These are phyloP conservation scores for Morpho achilles DNA, from an alignment of 2,888 invertebrate species.

Conservation along the genomic window DNA sequence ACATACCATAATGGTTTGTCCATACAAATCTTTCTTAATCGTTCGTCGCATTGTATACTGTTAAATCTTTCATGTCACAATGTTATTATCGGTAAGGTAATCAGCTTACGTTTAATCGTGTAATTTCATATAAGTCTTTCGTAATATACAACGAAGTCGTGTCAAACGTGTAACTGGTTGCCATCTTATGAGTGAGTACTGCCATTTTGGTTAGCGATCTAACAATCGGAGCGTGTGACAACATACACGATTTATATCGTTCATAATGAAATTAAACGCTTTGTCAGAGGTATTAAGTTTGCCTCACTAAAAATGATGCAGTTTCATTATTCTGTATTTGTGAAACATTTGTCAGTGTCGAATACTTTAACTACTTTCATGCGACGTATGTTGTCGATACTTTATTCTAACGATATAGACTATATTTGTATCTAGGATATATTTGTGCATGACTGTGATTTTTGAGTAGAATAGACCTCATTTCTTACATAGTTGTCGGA, in stretches of 20 bases:
- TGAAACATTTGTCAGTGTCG: background rate
- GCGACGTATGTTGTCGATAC: too few relatives aligned
- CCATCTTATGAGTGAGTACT: constrained; percentile 48
- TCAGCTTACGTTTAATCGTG: constrained; percentile 35
- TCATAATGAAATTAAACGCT: constrained; percentile 11
- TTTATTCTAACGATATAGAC: too few relatives aligned
- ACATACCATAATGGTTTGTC: constrained; percentile 12
- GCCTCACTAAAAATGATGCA: background rate
- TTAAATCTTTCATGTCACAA: constrained; percentile 19
- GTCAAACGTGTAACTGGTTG: constrained; percentile 44
- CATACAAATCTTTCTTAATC: constrained; percentile 15
- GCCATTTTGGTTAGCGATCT: constrained; percentile 46
- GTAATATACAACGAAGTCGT: constrained; percentile 40
- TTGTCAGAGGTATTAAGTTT: constrained; percentile 1
- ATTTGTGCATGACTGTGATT: too few relatives aligned
- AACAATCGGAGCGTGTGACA: constrained; percentile 21
- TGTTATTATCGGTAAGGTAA: constrained; percentile 30
- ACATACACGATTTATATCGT: constrained; percentile 11
- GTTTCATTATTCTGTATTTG: background rate
- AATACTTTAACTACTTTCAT: background rate
- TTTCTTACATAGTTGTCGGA: too few relatives aligned
- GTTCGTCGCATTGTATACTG: constrained; percentile 14
- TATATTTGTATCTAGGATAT: too few relatives aligned
- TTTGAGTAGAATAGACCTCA: too few relatives aligned
- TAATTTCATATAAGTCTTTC: constrained; percentile 37